Evolutionary conservation across 1,140 invertebrate genomes (phyloP), one percentile per base, ranked within the genome.

Genomic region (Brachionus paranguensis): DNA sequence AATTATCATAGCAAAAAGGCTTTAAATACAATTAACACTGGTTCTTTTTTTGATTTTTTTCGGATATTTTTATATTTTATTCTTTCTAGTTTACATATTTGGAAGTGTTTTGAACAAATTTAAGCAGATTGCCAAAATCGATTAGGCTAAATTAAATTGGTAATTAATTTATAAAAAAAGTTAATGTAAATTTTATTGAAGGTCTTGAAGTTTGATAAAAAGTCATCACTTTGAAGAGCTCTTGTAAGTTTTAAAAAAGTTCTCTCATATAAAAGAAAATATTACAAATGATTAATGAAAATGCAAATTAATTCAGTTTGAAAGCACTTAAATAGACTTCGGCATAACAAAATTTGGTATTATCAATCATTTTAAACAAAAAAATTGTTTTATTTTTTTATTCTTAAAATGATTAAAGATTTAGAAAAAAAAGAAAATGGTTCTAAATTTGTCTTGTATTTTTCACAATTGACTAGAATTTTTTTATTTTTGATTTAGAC

Each of bases 301-400:
- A 72, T 72, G 68, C 68, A 72, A 72, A 72, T 72, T 72, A 72
- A 72, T 72, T 72, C 41, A 41, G n/a, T 20, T 72, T 60, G 10
- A 10, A 60, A 60, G 53, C 5, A 20, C 7, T 60, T 60, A 17
- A 53, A 53, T 53, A 8, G 53, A 10, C 20, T 60, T 60, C 10
- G 53, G 53, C 53, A 60, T 47, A 3, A 24, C 53, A 60, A 60
- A 60, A 60, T 10, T 60, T 24, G 5, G 53, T 20, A 60, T 60
- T 60, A 60, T 60, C 53, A 60, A 60, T 60, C 53, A 60, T 20
- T 20, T 60, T 60, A 24, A 1, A 60, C 20, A 20, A 60, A 20
- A 24, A 24, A 20, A 24, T 20, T 10, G 10, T 27, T 60, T 20
- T 47, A 2, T 24, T 55, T 55, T 4, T 50, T 50, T 50, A 14